A percentile compares a stretch with the other conserved stretches of the same genome.
These are phyloP conservation scores for Bostrychus sinensis DNA, from an alignment of 2,113 vertebrate species.

Conservation along the genomic window DNA sequence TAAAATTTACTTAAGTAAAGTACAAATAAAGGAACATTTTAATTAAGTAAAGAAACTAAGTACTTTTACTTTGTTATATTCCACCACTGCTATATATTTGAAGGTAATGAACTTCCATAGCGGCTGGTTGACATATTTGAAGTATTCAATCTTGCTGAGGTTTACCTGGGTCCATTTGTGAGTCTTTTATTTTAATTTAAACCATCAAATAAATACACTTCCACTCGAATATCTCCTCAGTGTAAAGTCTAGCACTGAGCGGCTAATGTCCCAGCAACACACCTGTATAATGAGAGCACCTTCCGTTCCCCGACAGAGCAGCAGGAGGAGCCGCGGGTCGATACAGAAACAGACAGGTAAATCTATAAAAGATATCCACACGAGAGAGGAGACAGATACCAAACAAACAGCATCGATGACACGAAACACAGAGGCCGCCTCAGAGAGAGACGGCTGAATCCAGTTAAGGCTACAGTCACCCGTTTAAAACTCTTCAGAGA, in stretches of 20 bases:
- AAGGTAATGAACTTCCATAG: no score
- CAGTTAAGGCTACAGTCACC: conserved; percentile 2
- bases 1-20: no score
- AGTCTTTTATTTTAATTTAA: no score
- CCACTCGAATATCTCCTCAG: no score
- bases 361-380: background rate
- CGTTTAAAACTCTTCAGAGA: no score
- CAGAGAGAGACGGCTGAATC: conserved; percentile 1
- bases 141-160: no score
- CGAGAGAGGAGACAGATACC: conserved; percentile 6
- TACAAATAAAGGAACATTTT: no score
- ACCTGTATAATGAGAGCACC: background rate
- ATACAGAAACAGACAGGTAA: background rate
- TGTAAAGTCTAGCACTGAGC: background rate
- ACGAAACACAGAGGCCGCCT: conserved; percentile 12
- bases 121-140: no score
- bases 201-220: background rate
- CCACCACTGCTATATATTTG: no score
- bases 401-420: conserved; percentile 9
- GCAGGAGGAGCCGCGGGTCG: background rate
- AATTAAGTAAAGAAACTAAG: no score
- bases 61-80: no score
- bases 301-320: background rate
- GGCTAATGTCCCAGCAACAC: background rate
- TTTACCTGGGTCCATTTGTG: no score